These are phyloP conservation scores for Stegodyphus dumicola DNA, from an alignment of 1,140 invertebrate genomes.

Conservation along the genomic window DNA sequence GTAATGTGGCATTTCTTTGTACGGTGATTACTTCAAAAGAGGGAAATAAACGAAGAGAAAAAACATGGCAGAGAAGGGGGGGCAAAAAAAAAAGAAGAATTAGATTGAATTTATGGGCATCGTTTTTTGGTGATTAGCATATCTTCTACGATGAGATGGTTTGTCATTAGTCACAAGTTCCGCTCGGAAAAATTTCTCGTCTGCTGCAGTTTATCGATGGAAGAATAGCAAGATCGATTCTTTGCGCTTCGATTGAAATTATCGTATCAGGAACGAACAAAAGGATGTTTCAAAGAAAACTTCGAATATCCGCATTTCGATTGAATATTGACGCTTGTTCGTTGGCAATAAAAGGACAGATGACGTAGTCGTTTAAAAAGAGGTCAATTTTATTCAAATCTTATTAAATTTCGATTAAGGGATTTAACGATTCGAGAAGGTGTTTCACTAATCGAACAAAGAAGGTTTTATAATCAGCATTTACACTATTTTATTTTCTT, in stretches of 20 bases:
- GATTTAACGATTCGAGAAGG: too few species aligned
- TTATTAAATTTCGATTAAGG: too few species aligned
- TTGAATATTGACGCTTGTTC: too few species aligned
- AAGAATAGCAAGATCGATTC: neutral
- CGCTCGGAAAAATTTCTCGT: slow-evolving; percentile 11
- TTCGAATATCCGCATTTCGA: slow-evolving; percentile 6
- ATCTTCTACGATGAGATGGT: slow-evolving; percentile 10
- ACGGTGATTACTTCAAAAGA: slow-evolving; percentile 8
- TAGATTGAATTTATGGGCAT: slow-evolving; percentile 14
- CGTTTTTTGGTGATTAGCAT: slow-evolving; percentile 18
- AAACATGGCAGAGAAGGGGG: neutral
- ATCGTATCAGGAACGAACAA: slow-evolving; percentile 12
- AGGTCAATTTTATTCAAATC: too few species aligned
- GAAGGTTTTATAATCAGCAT: too few species aligned
- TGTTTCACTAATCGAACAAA: too few species aligned
- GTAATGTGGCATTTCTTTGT: slow-evolving; percentile 13
- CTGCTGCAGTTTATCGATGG: neutral
- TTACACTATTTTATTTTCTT: too few species aligned
- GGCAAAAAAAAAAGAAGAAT: neutral
- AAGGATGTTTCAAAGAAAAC: neutral
- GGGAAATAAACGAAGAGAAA: slow-evolving; percentile 3
- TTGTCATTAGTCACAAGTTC: slow-evolving; percentile 7
- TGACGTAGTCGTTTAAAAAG: too few species aligned
- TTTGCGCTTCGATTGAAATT: slow-evolving; percentile 15
- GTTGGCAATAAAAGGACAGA: too few species aligned